Base-by-base conservation (phyloP, 2,113 vertebrate species). In the Turdus rufiventris region DNA sequence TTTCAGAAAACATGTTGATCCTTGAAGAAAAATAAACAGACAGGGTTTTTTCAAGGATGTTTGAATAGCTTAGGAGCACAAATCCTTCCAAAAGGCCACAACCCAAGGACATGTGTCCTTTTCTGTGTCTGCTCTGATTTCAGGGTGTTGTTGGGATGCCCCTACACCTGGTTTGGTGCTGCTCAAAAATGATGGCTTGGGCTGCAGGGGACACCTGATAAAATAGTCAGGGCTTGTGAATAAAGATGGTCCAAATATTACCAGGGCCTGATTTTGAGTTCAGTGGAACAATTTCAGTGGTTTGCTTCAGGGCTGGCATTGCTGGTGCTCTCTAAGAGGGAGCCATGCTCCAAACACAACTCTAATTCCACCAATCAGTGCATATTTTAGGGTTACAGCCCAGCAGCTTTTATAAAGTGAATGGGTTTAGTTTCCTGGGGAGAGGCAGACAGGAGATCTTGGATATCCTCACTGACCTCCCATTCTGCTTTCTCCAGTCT, bases 1-100 rank as follows among this genome's bases (percentile, higher is more conserved):
- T 92, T 79, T 62, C 82, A 93, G 87, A 82, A 94, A 94, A 88
- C 60, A 74, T 82, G 50, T 82, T 89, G 89, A 72, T 93, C 60
- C 74, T 88, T 89, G 74, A 83, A 75, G 58, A 50, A 93, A 70
- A 67, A 58, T 68, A 88, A 89, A 70, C 62, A 76, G 74, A 17
- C 50, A 62, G 47, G 24, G 21, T 88, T 90, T 93, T 85, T 93
- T 85, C 58, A 80, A 77, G 51, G 26, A 12, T 61, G 10, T 77
- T 77, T 61, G 51, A 58, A 66, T 13, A 9, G 31, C 72, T 89
- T 62, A 45, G 42, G 42, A 79, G 33, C 29, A 76, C 56, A 85
- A 15, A 76, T 43, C 25, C 23, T 79, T 89, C 66, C 3, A 2
- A 73, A 82, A 78, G 42, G 26, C 45, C 20, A 31, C 26, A 43